Percentiles rank a stretch among this genome's conserved stretches.
Conservation (phyloP, 2,113 vertebrate species). For the Paracanthobrama guichenoti region DNA sequence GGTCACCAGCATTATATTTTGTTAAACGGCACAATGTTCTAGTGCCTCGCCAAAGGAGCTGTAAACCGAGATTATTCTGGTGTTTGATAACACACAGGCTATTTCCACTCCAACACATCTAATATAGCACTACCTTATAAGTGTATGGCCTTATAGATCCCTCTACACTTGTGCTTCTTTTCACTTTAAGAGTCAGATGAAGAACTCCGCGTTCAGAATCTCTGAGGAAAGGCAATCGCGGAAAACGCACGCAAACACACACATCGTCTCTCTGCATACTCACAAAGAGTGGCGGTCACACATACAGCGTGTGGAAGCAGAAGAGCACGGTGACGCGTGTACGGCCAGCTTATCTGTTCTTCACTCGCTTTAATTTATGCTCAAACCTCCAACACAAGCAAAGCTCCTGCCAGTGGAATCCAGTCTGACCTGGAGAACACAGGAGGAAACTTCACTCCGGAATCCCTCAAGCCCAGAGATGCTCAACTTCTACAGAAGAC, state of each 20-base stretch:
- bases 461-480: constrained; percentile 37
- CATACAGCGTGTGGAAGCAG: constrained; percentile 58
- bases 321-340: constrained; percentile 59
- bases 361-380: constrained; percentile 65
- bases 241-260: constrained; percentile 26
- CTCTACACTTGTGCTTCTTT: constrained; percentile 39
- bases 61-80: constrained; percentile 46
- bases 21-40: constrained; percentile 50
- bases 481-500: background rate
- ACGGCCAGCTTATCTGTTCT: constrained; percentile 67
- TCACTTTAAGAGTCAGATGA: constrained; percentile 49
- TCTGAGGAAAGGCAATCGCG: background rate
- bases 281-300: constrained; percentile 49
- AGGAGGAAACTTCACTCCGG: constrained; percentile 60
- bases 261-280: background rate
- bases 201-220: constrained; percentile 50
- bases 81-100: constrained; percentile 45
- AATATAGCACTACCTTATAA: constrained; percentile 50
- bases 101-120: constrained; percentile 35
- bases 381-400: constrained; percentile 75
- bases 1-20: constrained; percentile 47
- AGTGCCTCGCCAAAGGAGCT: constrained; percentile 34
- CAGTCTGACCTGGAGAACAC: constrained; percentile 48
- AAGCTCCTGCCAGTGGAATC: constrained; percentile 63
- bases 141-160: constrained; percentile 49